Evolutionary conservation across 2,888 invertebrate species (phyloP), one percentile per base, ranked within the genome.

Genomic region (Aphrophora alni): DNA sequence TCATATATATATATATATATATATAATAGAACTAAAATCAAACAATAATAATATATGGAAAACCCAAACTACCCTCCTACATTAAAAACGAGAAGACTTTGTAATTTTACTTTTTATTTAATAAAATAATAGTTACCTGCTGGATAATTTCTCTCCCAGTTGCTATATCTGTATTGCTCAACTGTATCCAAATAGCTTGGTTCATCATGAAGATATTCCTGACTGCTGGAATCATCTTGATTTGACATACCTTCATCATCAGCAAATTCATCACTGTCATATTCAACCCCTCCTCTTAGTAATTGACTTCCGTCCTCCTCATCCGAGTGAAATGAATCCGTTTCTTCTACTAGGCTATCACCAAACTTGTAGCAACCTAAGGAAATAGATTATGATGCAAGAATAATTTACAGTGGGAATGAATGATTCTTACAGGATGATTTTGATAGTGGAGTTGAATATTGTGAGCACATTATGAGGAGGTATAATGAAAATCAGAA

Each of bases 311-410:
- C 82, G 87, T 77, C 88, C 8, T 88, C 87, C n/a, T 89, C 88
- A 38, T 95, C 95, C 76, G 95, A 95, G 86, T 94, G 94, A 84
- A 95, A 92, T 77, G 95, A 95, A 86, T 94, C 95, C 2, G 94
- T 94, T 10, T 90, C 90, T 83, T 90, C 90, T 87, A 92, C 90
- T 44, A 92, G 91, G 75, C 92, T 91, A 86, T 92, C 92, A 44
- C 92, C 93, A 86, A 93, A 93, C 51, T 93, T 92, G 84, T 93
- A 92, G 86, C 93, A 93, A 85, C 93, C 94, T 90, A 88, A 83
- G 28, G 44, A 76, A 51, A 77, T 44, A 80, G 21, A 76, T 33
- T n/a, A n/a, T n/a, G 21, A n/a, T 70, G 12, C 68, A 69, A 51
- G 21, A n/a, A n/a, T n/a, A n/a, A n/a, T n/a, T n/a, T n/a, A n/a